Conservation (phyloP, 2,797 vertebrate genomes). For the Hapalemur alaotrensis region DNA sequence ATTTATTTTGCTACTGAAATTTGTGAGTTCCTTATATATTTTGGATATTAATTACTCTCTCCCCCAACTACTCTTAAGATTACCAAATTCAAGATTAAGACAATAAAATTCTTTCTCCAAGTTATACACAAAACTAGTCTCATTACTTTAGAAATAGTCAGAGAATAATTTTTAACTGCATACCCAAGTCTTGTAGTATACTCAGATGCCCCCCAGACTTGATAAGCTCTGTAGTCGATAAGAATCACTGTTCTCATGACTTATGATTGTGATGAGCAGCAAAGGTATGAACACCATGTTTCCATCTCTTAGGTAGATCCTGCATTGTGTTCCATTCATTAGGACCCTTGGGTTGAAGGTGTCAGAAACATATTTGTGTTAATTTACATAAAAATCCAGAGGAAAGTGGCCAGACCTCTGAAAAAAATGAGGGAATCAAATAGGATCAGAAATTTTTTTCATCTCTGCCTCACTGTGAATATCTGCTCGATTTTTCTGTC, state of each 20-base stretch:
- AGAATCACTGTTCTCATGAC: rapidly evolving
- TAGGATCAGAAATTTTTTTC: neutral
- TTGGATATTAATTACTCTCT: neutral
- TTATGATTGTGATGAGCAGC: rapidly evolving
- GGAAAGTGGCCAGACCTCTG: neutral
- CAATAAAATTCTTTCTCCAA: neutral
- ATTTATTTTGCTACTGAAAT: neutral
- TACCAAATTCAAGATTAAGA: neutral
- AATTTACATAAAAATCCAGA: neutral
- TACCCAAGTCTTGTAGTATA: too few species aligned
- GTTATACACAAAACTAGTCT: neutral
- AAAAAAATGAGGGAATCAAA: neutral
- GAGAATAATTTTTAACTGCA: neutral
- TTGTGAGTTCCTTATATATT: neutral
- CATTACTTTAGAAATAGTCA: neutral
- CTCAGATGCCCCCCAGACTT: neutral
- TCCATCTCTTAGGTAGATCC: neutral
- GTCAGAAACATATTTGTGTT: neutral
- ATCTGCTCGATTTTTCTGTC: too few species aligned
- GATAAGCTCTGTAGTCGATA: too few species aligned
- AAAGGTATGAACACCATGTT: rapidly evolving
- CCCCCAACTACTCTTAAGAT: neutral
- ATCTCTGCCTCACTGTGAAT: too few species aligned
- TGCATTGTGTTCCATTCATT: too few species aligned
- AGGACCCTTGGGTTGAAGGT: neutral